Base-by-base conservation (phyloP, 2,113 vertebrate genomes). In the Spermophilus dauricus region DNA sequence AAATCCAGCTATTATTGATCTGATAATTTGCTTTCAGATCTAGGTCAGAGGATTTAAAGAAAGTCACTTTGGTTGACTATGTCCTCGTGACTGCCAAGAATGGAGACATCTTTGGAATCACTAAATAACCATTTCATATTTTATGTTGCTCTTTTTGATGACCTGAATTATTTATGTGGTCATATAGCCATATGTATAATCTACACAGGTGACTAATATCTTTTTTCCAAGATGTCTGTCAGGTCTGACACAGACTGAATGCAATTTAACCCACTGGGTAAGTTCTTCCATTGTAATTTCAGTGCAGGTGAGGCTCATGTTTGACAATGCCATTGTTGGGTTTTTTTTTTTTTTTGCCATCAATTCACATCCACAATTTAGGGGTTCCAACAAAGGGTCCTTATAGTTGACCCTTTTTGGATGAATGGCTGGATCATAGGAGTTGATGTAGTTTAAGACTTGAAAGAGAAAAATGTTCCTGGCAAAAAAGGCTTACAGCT, bases 401-500 rank as follows among this genome's bases (percentile, higher is more conserved):
- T 92, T 82, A 32, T 1, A 69, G n/a, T 96, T 95, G 39, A 24
- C 78, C 14, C 82, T 96, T 95, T 95, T 56, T 18, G 89, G 51
- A 82, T 42, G 75, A 93, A 95, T 96, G 5, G 5, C 28, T 97
- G 26, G 97, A 86, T 69, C 76, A 39, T 37, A 97, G 22, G 96
- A 97, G 98, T 94, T 94, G 72, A 85, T 85, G 61, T 28, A 95
- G 76, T 95, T 98, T 95, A 97, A 90, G 96, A 85, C 94, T 95
- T 97, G 93, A 92, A 89, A 96, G 56, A 98, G 94, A 76, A 97
- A 95, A 98, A 95, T 70, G 88, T 78, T 97, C 72, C 93, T 28
- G 34, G 89, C 95, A 94, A 90, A 94, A 98, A 98, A 96, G 90
- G 92, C 97, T 97, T 97, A 95, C 94, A 96, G 97, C 96, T 96